Evolutionary conservation across 2,113 vertebrate species (phyloP), one percentile per base, ranked within the genome.

Genomic region (Irena cyanogastra): DNA sequence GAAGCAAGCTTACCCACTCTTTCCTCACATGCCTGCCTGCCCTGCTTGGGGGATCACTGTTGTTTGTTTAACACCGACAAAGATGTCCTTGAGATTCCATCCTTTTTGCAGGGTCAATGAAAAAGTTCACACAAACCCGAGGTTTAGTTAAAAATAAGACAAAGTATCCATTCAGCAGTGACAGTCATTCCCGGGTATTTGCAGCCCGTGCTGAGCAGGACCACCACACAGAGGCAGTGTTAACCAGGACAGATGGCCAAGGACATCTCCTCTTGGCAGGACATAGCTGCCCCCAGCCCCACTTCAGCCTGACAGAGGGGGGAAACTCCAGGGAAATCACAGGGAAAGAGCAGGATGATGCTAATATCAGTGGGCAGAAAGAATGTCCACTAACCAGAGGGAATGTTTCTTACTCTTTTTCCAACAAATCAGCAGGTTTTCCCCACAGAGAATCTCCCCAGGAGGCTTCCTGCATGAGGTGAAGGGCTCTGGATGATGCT

Each of bases 381-480:
- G n/a, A 16, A 8, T 2, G 11, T 3, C 27, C 66, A 30, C 28
- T 13, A n/a, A 16, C 3, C 6, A 8, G 9, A 8, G 30, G 6
- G 21, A n/a, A 11, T 18, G 3, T 64, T 63, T 52, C 30, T 83
- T 35, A 16, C 31, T 22, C 30, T 49, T 68, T 68, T 74, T 16
- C 45, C 24, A 65, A 14, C 16, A 79, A 90, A 30, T 8, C 70
- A 90, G 54, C 9, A 74, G 30, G 7, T 39, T 59, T 87, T 64
- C 7, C 44, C 16, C 30, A 65, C 21, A 44, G 42, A 78, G n/a
- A 56, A 11, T 26, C 23, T 41, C 41, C 57, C 54, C 39, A 37
- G 65, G 60, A 66, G 35, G 11, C 3, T 75, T 87, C 28, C 23
- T 68, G 64, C 49, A 24, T 4, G 4, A 76, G 26, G 28, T 71